Conservation (phyloP, 1,140 invertebrate genomes). For the Lethrus apterus region DNA sequence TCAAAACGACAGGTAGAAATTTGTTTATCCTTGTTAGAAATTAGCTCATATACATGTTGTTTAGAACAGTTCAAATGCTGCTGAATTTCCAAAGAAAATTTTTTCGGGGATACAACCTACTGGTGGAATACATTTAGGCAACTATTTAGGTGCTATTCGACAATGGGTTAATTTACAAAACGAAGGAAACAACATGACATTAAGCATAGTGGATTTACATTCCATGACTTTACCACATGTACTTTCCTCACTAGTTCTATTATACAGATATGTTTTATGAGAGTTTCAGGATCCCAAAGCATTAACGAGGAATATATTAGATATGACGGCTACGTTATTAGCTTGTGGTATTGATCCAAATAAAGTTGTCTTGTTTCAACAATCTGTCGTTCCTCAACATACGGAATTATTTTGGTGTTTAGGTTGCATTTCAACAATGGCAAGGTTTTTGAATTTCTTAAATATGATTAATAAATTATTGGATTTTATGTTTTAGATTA, state of each 20-base stretch:
- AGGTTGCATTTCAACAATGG: conserved; percentile 74
- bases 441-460: conserved; percentile 41
- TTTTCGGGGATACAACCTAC: conserved; percentile 97
- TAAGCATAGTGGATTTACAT: conserved; percentile 92
- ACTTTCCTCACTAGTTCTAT: conserved; percentile 20
- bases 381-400: conserved; percentile 80
- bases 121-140: conserved; percentile 88
- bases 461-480: conserved; percentile 6
- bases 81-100: conserved; percentile 47
- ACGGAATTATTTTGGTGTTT: conserved; percentile 87
- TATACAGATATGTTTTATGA: not conserved
- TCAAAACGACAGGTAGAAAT: too few species aligned
- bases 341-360: conserved; percentile 87
- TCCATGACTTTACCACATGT: conserved; percentile 84
- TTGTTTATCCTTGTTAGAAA: too few species aligned
- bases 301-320: conserved; percentile 64
- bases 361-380: conserved; percentile 79
- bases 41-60: too few species aligned
- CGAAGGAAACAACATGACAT: conserved; percentile 58
- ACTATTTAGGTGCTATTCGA: conserved; percentile 90
- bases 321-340: conserved; percentile 76
- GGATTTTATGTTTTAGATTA: conserved; percentile 47
- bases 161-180: conserved; percentile 84
- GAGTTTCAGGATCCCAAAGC: conserved; percentile 52
- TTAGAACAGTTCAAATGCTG: conserved; percentile 1